Base-by-base conservation (phyloP, 2,888 invertebrate species). In the Helobdella robusta region DNA sequence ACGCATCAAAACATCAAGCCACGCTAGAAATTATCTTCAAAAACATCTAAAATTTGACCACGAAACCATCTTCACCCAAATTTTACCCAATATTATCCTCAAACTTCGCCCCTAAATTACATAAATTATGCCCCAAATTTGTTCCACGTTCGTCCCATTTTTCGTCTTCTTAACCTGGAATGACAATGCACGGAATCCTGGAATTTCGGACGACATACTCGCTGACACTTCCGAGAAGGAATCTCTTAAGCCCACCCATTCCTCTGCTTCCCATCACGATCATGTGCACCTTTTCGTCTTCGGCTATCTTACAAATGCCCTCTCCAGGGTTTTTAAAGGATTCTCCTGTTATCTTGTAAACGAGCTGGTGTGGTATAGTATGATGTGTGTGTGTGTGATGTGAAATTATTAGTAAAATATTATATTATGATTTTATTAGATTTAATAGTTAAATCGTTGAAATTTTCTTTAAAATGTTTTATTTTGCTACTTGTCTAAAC, bases 181-280 rank as follows among this genome's bases (percentile, higher is more conserved):
- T 54, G 32, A 70, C 52, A 46, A 70, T 34, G 28, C 63, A 65
- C 2, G 71, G 69, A 11, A 67, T 35, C 11, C 32, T 44, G 36
- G 71, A 35, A 59, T 69, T 58, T 2, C 68, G 36, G 36, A 67
- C 48, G 63, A 70, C 68, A 50, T 69, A 71, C 20, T 71, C 71
- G 56, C 67, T 68, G 52, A 71, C 71, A 44, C 67, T 68, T 56
- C 71, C 70, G 1, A 67, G 36, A 3, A 63, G 23, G 1, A 58
- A 23, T 18, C 68, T 28, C 61, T 64, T 67, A 44, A 70, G 32
- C 40, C 54, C 48, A 20, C 64, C 66, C 56, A 68, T 59, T 0
- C 71, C 71, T 34, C 70, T 66, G 2, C 65, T 68, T 0, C 70
- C 71, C 48, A 71, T 66, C n/a, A 70, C 64, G 40, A 71, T 66